Conservation (phyloP, 1,140 invertebrate species). For the Callitettix versicolor region DNA sequence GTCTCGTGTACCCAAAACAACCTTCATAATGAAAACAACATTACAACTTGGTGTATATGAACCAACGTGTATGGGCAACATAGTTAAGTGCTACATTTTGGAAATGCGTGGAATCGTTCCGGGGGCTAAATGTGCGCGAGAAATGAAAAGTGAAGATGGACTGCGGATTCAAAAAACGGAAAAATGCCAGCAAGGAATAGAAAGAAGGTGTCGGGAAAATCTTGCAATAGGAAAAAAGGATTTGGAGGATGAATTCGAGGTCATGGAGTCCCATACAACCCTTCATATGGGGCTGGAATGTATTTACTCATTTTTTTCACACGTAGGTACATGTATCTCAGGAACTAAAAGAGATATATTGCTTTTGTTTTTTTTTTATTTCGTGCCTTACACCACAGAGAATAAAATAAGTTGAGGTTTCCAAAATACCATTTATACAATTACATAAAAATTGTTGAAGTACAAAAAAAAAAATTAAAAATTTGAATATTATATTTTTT, state of each 20-base stretch:
- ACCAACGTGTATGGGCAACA: constrained; percentile 2
- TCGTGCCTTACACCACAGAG: no score
- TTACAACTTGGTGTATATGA: constrained; percentile 20
- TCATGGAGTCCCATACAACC: neutral
- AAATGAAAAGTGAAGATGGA: neutral
- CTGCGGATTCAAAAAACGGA: constrained; percentile 1
- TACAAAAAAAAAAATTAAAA: no score
- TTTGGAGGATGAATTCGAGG: neutral
- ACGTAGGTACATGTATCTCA: no score
- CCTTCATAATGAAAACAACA: constrained; percentile 17
- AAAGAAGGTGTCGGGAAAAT: neutral
- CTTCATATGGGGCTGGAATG: constrained; percentile 1
- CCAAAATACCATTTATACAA: no score
- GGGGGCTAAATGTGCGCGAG: neutral
- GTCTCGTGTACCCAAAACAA: constrained; percentile 22
- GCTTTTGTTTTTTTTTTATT: no score
- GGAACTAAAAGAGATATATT: no score
- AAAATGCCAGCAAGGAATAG: neutral
- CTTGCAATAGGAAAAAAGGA: neutral
- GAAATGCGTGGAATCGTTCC: neutral
- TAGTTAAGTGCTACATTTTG: neutral
- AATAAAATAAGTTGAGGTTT: no score
- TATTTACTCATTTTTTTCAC: no score
- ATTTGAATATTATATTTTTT: no score
- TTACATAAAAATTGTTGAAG: no score